Evolutionary conservation across 2,113 vertebrate species (phyloP), one percentile per base, ranked within the genome.

Genomic region (Mellivora capensis): DNA sequence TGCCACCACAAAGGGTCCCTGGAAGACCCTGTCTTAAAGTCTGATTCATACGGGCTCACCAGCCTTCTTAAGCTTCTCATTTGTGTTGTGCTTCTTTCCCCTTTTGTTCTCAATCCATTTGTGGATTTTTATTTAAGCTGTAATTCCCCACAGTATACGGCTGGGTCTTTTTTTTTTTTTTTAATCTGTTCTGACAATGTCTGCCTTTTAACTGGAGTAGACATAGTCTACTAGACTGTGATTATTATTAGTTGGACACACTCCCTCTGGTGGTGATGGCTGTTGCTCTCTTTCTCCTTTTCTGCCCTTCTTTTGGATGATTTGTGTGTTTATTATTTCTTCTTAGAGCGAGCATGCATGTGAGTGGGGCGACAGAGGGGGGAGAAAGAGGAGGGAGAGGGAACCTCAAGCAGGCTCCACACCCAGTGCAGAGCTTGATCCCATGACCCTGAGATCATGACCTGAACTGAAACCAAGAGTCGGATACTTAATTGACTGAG

Each of bases 1-100:
- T 34, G 18, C 5, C 74, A 49, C 13, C 17, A 34, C 2, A 34
- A 61, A 18, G 44, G 0, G 18, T 18, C 20, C 31, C 42, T 93
- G n/a, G 23, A 7, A 42, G n/a, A 8, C 72, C 14, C 59, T 27
- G 20, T 49, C 49, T 11, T 11, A 1, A 39, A 5, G 7, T 23
- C 47, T 52, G 3, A 2, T 11, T 31, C 54, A 57, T 0, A 11
- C 4, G 15, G 17, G 44, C 37, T 10, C 17, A 0, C 3, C 81
- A 37, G 18, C 27, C 37, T 52, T 57, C 64, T 49, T 5, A 29
- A 1, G 39, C 20, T 25, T 15, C 1, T 31, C 4, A 6, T 57
- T 25, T 39, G 47, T 14, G 1, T 47, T 44, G 6, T 31, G 9
- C 10, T n/a, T 42, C 57, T 20, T 42, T 69, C 25, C 42, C 37